These are phyloP conservation scores for Amphiura filiformis DNA, from an alignment of 35 echinoderm and acorn worm species.

Conservation along the genomic window DNA sequence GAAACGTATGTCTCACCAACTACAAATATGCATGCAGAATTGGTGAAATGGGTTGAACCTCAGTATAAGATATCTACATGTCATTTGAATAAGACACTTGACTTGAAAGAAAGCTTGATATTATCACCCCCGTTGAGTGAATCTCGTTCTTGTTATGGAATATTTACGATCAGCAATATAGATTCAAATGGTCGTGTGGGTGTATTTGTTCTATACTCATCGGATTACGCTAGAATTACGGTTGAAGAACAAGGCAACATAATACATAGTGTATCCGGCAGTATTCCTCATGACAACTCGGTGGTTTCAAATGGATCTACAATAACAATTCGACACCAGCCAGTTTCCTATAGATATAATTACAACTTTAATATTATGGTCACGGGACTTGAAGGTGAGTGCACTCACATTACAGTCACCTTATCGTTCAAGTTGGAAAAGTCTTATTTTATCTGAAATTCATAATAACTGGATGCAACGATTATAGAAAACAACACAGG, in stretches of 20 bases:
- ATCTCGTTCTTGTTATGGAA: neutral
- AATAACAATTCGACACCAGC: neutral
- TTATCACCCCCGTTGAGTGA: neutral
- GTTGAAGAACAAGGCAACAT: neutral
- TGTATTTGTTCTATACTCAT: neutral
- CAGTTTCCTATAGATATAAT: neutral
- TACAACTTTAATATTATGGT: neutral
- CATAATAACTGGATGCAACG: no score
- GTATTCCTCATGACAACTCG: neutral
- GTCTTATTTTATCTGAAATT: no score
- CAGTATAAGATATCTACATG: neutral
- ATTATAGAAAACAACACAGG: no score
- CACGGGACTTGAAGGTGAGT: neutral
- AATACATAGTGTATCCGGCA: neutral
- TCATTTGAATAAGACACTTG: neutral
- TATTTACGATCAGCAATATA: neutral
- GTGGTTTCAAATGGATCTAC: neutral
- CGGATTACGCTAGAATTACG: neutral
- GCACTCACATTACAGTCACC: no score
- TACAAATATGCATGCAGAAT: neutral
- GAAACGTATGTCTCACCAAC: neutral
- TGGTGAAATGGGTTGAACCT: neutral
- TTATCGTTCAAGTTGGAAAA: no score
- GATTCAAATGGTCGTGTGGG: neutral
- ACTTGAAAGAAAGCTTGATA: neutral